phyloP scores from a whole-genome alignment of 1,140 invertebrate genomes.

The roundworm (Caenorhabditis elegans) region WBcel235 BX284603.4:6465501-6466000 shows the following conservation, averaged over 20 bases:
- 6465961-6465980: constrained; percentile 89
- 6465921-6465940: constrained; percentile 25
- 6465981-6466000: constrained; percentile 89
- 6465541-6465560: neutral
- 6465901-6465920: constrained; percentile 72
- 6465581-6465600: constrained; percentile 94
- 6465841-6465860: constrained; percentile 89
- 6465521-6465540: neutral
- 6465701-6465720: constrained; percentile 98
- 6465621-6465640: constrained; percentile 86
- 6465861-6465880: constrained; percentile 91
- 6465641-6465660: constrained; percentile 92
- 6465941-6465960: constrained; percentile 72
- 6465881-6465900: constrained; percentile 90
- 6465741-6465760: neutral
- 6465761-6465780: neutral
- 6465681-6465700: constrained; percentile 91
- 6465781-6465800: constrained; percentile 94
- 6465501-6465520: constrained; percentile 38
- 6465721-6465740: constrained; percentile 86
- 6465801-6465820: constrained; percentile 97
- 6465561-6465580: constrained; percentile 59
- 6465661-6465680: constrained; percentile 85
- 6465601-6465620: constrained; percentile 96
- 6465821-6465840: constrained; percentile 98